Conservation (phyloP, 2,888 invertebrate species). For the Oscheius onirici region DNA sequence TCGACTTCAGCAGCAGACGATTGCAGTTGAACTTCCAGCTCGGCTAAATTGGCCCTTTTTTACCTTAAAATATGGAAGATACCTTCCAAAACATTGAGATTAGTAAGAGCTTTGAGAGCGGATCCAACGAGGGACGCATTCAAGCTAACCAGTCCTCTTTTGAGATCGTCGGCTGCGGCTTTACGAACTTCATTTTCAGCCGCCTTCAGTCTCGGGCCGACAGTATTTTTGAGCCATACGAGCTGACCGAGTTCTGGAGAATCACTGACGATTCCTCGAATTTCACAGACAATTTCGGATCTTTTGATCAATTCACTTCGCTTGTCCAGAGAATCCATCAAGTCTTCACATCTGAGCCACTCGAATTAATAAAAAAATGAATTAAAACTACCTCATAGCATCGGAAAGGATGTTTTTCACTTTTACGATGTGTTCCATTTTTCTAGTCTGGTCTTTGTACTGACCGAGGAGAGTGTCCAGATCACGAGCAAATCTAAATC, state of each 20-base stretch:
- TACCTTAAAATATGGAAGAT: not conserved
- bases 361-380: not conserved
- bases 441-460: conserved; percentile 37
- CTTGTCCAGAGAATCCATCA: conserved; percentile 55
- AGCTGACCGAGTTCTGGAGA: conserved; percentile 45
- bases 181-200: conserved; percentile 49
- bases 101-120: conserved; percentile 51
- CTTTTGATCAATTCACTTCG: conserved; percentile 54
- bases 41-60: conserved; percentile 34
- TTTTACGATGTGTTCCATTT: conserved; percentile 37
- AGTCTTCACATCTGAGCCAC: conserved; percentile 48
- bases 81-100: conserved; percentile 51
- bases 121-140: conserved; percentile 59
- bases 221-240: conserved; percentile 51
- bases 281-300: conserved; percentile 34
- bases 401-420: conserved; percentile 48
- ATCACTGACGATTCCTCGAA: conserved; percentile 52
- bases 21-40: conserved; percentile 46
- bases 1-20: conserved; percentile 48
- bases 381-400: conserved; percentile 34
- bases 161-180: conserved; percentile 57
- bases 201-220: conserved; percentile 47
- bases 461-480: conserved; percentile 36
- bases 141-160: conserved; percentile 59
- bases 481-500: conserved; percentile 36